A percentile compares a stretch with the other conserved stretches of the same genome.
Evolutionary conservation across 2,888 invertebrate genomes (phyloP).

Genomic region (Trachelus troglodyta): DNA sequence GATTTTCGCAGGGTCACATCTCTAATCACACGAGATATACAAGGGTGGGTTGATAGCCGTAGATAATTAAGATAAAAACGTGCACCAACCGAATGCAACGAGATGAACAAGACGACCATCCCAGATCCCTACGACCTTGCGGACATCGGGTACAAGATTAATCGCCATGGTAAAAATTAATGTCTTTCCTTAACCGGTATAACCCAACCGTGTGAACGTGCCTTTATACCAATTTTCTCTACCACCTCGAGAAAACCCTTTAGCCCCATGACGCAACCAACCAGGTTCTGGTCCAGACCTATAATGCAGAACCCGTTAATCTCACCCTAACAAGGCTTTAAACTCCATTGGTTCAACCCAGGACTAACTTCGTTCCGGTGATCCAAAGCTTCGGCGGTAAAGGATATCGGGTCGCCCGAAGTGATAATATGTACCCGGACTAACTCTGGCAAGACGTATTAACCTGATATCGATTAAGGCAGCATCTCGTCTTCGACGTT

Average conservation of each 20-base stretch:
- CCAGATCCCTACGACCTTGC: neutral
- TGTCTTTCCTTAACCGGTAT: neutral
- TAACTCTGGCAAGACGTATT: conserved; percentile 26
- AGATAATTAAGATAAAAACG: neutral
- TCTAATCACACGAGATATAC: neutral
- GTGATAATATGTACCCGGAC: conserved; percentile 2
- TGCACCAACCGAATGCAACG: neutral
- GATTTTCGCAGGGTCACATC: neutral
- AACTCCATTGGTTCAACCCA: conserved; percentile 39
- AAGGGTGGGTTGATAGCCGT: neutral
- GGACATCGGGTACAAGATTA: neutral
- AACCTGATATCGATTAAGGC: conserved; percentile 43
- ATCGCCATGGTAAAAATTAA: neutral
- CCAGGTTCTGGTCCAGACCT: neutral
- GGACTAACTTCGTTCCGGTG: neutral
- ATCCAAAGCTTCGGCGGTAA: neutral
- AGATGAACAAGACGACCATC: neutral
- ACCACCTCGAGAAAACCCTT: neutral
- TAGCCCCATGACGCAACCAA: neutral
- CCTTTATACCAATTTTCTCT: neutral
- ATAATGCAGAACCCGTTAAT: conserved; percentile 42
- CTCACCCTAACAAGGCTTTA: conserved; percentile 52
- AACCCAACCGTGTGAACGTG: neutral
- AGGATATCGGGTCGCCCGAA: neutral
- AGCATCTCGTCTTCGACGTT: conserved; percentile 23